phyloP scores from a whole-genome alignment of 2,888 invertebrate genomes.

The Eristalis intricaria region DNA sequence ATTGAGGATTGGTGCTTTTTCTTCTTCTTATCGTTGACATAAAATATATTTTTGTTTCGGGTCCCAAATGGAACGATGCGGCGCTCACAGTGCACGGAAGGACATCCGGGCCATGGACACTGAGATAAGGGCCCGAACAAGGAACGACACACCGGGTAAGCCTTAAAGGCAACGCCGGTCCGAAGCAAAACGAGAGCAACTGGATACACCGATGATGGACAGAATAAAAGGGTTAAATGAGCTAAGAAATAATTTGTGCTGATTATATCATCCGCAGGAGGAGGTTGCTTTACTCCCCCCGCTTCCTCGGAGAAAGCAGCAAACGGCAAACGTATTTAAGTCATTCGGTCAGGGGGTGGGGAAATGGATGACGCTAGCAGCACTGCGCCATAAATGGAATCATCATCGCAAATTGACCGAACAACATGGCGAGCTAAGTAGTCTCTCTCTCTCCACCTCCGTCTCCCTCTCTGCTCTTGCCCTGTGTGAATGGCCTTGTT shows the following conservation, averaged over 20 bases:
- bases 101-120: conserved; percentile 38
- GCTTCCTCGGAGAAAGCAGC: background rate
- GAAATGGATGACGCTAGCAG: background rate
- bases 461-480: background rate
- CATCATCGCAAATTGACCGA: conserved; percentile 61
- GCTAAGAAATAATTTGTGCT: conserved; percentile 72
- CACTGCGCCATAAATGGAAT: conserved; percentile 50
- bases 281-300: conserved; percentile 3
- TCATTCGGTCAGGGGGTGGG: conserved; percentile 51
- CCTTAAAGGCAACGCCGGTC: conserved; percentile 11
- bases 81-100: conserved; percentile 42
- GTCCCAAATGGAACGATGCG: conserved; percentile 41
- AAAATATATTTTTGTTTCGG: conserved; percentile 51
- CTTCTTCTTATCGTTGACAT: conserved; percentile 62
- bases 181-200: background rate
- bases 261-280: conserved; percentile 63
- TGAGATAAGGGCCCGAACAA: background rate
- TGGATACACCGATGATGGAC: conserved; percentile 47
- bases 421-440: conserved; percentile 52
- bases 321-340: conserved; percentile 60
- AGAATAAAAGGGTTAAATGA: conserved; percentile 72
- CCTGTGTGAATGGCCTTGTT: background rate
- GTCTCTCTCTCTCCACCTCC: background rate
- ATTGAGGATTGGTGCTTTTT: conserved; percentile 61
- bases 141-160: background rate